These are phyloP conservation scores for Hemiscyllium ocellatum DNA, from an alignment of 2,113 vertebrate species.

Conservation along the genomic window DNA sequence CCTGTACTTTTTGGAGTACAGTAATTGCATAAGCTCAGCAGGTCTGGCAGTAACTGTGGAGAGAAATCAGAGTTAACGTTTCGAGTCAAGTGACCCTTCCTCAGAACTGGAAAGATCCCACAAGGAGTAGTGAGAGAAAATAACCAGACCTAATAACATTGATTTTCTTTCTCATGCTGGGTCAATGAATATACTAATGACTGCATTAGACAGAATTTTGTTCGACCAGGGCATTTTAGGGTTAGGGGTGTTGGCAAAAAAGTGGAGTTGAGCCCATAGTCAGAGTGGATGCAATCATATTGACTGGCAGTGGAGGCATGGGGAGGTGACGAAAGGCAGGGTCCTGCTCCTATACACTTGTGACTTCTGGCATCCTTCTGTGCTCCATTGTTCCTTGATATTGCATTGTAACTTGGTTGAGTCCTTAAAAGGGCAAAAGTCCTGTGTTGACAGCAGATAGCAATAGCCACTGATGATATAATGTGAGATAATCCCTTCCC, in stretches of 20 bases:
- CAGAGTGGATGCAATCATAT: not conserved
- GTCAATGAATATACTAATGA: too few relatives aligned
- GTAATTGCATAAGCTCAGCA: too few relatives aligned
- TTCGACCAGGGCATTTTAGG: not conserved
- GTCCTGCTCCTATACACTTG: not conserved
- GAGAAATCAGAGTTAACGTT: too few relatives aligned
- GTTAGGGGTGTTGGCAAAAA: too few relatives aligned
- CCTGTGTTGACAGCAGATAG: not conserved
- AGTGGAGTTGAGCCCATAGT: not conserved
- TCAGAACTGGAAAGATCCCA: too few relatives aligned
- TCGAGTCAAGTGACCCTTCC: too few relatives aligned
- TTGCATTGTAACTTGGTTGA: not conserved
- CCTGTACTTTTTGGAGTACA: too few relatives aligned
- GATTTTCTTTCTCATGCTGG: too few relatives aligned
- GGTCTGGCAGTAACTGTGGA: too few relatives aligned
- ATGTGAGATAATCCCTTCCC: not conserved
- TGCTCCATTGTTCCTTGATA: not conserved
- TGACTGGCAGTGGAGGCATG: not conserved
- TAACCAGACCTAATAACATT: too few relatives aligned
- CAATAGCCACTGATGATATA: not conserved
- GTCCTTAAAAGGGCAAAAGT: not conserved
- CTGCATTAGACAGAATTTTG: too few relatives aligned
- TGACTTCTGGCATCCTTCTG: not conserved
- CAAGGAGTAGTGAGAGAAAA: too few relatives aligned
- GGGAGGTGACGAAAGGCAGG: not conserved